Percentiles rank a stretch among this genome's conserved stretches.
Evolutionary conservation across 1,140 invertebrate genomes (phyloP).

Genomic region (Pissodes strobi): DNA sequence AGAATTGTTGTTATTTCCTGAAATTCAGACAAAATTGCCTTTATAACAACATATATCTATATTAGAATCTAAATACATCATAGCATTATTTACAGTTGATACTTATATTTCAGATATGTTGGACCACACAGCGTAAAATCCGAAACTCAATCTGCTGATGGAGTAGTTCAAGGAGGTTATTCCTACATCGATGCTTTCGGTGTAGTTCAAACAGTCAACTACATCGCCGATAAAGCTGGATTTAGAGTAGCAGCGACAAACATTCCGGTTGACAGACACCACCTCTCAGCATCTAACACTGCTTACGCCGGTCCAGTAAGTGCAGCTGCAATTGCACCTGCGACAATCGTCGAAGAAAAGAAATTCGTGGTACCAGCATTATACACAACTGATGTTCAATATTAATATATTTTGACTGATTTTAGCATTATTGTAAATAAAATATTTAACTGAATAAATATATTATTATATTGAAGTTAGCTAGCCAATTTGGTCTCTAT

Average conservation of each 20-base stretch:
- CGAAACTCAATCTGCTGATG: conserved; percentile 67
- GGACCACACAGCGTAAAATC: conserved; percentile 69
- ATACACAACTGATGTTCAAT: conserved; percentile 33
- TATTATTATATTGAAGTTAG: no score
- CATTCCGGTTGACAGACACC: conserved; percentile 54
- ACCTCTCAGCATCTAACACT: conserved; percentile 13
- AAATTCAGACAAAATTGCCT: no score
- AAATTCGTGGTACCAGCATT: conserved; percentile 21
- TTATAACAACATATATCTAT: no score
- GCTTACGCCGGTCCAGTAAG: background rate
- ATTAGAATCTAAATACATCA: no score
- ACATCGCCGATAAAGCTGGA: conserved; percentile 68
- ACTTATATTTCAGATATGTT: conserved; percentile 61
- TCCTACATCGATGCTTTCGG: conserved; percentile 74
- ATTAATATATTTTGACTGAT: conserved; percentile 19
- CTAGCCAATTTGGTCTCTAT: no score
- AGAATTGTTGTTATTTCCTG: no score
- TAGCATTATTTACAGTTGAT: no score
- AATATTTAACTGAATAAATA: background rate
- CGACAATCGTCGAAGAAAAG: background rate
- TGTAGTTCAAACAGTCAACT: conserved; percentile 67
- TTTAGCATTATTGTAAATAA: background rate
- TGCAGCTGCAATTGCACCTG: background rate
- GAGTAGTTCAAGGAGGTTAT: conserved; percentile 69
- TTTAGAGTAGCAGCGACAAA: conserved; percentile 69